Percentiles rank a stretch among this genome's conserved stretches.
Conservation (phyloP, 2,113 vertebrate genomes). For the Eudyptes chrysolophus region DNA sequence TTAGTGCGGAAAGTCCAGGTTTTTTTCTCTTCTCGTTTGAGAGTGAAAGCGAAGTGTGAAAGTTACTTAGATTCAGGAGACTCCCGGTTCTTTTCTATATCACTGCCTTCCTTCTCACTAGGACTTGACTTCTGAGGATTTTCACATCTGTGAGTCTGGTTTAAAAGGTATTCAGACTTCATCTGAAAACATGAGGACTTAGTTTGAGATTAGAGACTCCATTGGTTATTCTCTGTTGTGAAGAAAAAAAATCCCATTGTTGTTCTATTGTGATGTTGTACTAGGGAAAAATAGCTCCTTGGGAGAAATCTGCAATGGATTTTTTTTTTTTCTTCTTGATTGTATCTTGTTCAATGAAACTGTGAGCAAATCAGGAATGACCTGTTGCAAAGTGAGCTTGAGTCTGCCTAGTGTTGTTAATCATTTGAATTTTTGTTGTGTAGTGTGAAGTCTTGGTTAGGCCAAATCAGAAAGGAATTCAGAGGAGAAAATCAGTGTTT, state of each 20-base stretch:
- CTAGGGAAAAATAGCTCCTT: neutral
- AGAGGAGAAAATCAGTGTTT: neutral
- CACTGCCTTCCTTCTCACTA: neutral
- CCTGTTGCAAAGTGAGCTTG: neutral
- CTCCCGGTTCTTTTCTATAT: neutral
- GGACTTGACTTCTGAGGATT: neutral
- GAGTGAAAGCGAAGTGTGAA: neutral
- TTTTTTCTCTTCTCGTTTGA: neutral
- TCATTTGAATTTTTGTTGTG: neutral
- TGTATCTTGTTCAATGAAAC: neutral
- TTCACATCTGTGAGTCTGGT: neutral
- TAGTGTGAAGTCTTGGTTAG: neutral
- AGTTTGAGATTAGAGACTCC: neutral
- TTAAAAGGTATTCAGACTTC: neutral
- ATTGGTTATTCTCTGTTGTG: neutral
- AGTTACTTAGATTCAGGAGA: neutral
- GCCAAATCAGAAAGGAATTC: neutral
- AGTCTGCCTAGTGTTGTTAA: neutral
- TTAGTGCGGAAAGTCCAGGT: constrained; percentile 11
- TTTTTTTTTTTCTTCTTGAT: neutral
- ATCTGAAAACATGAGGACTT: neutral
- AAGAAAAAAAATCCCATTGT: neutral
- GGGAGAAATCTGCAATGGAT: neutral
- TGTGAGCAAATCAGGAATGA: neutral
- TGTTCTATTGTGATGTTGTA: neutral